Evolutionary conservation across 2,888 invertebrate species (phyloP), one percentile per base, ranked within the genome.

Genomic region (Plusia festucae): DNA sequence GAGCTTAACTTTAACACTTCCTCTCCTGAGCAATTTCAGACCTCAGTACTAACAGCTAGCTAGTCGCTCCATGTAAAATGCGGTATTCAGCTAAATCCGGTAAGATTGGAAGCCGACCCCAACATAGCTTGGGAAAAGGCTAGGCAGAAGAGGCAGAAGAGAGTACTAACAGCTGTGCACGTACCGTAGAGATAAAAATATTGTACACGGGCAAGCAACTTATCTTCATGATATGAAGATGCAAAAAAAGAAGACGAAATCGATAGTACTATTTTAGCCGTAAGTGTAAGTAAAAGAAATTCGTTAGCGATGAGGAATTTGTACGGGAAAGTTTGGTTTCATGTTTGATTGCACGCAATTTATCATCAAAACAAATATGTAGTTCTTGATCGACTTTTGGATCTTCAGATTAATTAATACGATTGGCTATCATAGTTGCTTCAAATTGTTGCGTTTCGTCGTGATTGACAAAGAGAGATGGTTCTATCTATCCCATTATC

Each of bases 271-370:
- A 44, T 16, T 18, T 16, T 24, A 13, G 22, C 49, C 53, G 27
- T 54, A 75, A 70, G 20, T 62, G 44, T 40, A 65, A 57, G 62
- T 62, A 62, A 72, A 65, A 76, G 52, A 69, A 69, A 69, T 73
- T 78, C 53, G 60, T 60, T 65, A 60, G 65, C 79, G 69, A 55
- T 61, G 51, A 72, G 69, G 69, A 79, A 76, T 79, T 61, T 54
- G 22, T 61, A 13, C 56, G 68, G 46, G 76, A 71, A 81, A 79
- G 73, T 72, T 52, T 15, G 40, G 18, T 69, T 67, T 60, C 49
- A 73, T 68, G 34, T 63, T 52, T 22, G 34, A 20, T 62, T 63
- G 63, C 76, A 78, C 79, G 76, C 79, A 64, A 67, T 68, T 63
- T 40, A 11, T 20, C 49, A 68, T 65, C 52, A 61, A 78, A 76